These are phyloP conservation scores for Drosophila cyrtoloma DNA, from an alignment of 2,888 invertebrate genomes.

Conservation along the genomic window DNA sequence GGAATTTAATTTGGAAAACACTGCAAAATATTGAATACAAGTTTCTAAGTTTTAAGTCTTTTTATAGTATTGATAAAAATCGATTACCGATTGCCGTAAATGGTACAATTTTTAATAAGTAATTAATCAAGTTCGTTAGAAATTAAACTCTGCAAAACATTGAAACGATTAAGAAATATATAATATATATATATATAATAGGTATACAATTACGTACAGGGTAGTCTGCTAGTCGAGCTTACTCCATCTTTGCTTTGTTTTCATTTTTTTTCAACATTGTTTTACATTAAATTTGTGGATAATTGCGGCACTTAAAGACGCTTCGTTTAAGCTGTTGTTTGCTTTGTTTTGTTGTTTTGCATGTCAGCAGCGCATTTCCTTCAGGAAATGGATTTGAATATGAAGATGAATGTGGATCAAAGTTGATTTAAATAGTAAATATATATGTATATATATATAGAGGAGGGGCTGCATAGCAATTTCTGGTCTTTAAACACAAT, in stretches of 20 bases:
- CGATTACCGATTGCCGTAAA: neutral
- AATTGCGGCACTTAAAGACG: conserved; percentile 70
- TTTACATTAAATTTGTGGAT: conserved; percentile 73
- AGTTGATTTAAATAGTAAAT: conserved; percentile 58
- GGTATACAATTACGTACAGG: neutral
- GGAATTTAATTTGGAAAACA: too few relatives aligned
- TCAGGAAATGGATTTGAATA: conserved; percentile 81
- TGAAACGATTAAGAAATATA: too few relatives aligned
- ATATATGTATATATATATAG: too few relatives aligned
- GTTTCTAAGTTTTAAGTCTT: too few relatives aligned
- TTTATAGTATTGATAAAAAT: too few relatives aligned
- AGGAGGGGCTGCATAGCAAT: conserved; percentile 1
- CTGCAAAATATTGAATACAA: too few relatives aligned
- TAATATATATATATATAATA: too few relatives aligned
- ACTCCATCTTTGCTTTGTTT: conserved; percentile 1
- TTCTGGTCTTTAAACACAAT: conserved; percentile 53
- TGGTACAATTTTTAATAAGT: too few relatives aligned
- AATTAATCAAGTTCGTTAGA: too few relatives aligned
- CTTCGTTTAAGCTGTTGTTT: conserved; percentile 12
- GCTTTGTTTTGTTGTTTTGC: conserved; percentile 63
- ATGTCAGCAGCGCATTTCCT: conserved; percentile 76
- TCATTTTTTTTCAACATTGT: conserved; percentile 38
- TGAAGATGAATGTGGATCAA: conserved; percentile 66
- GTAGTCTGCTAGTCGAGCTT: neutral
- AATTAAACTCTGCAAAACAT: too few relatives aligned